phyloP scores from a whole-genome alignment of 1,140 invertebrate species.

The Nasonia vitripennis region DNA sequence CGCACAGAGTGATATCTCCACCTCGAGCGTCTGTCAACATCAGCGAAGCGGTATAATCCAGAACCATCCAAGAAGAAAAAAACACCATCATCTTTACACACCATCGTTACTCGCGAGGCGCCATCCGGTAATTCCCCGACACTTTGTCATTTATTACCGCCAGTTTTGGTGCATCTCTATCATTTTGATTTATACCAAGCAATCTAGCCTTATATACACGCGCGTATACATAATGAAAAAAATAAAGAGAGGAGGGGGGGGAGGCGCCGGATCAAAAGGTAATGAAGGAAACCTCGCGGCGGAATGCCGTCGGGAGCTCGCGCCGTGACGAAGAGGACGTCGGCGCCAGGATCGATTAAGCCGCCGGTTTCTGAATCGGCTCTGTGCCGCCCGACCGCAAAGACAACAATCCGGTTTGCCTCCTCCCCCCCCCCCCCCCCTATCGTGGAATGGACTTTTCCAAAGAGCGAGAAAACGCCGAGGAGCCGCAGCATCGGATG shows the following conservation, averaged over 20 bases:
- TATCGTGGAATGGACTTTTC: conserved; percentile 2
- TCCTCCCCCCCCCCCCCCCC: too few species aligned
- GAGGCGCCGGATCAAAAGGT: conserved; percentile 17
- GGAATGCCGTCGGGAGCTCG: neutral
- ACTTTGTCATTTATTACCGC: conserved; percentile 8
- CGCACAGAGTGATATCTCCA: neutral
- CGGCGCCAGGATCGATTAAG: conserved; percentile 45
- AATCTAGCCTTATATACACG: neutral
- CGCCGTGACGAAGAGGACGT: conserved; percentile 1
- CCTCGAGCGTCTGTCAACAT: neutral
- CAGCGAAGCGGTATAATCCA: too few species aligned
- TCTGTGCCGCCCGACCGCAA: neutral
- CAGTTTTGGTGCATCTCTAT: neutral
- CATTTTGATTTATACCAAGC: conserved; percentile 5
- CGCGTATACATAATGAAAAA: neutral
- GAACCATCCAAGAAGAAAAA: too few species aligned
- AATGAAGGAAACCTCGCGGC: neutral
- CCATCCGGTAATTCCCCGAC: neutral
- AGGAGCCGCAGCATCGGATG: neutral
- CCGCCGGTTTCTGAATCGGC: conserved; percentile 6
- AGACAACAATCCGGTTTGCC: conserved; percentile 8
- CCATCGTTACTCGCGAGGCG: neutral
- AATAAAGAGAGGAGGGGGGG: neutral
- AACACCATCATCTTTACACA: too few species aligned
- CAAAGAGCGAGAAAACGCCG: conserved; percentile 8